These are phyloP conservation scores for Aspidiotus rigidus DNA, from an alignment of 2,888 invertebrate genomes.

Conservation along the genomic window DNA sequence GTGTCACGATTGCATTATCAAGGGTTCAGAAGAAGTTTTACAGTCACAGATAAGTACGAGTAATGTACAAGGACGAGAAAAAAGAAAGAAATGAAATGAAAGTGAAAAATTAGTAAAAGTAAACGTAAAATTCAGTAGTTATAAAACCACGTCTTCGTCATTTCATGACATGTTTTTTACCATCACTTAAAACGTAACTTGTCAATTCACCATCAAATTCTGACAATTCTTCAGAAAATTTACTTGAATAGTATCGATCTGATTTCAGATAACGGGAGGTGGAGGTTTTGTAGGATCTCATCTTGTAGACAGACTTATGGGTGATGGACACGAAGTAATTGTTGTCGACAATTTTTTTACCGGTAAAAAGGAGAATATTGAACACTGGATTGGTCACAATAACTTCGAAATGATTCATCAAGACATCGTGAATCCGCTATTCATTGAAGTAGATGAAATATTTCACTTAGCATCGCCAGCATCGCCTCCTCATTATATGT, in stretches of 20 bases:
- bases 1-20: too few species aligned
- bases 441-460: constrained; percentile 94
- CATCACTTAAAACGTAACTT: not conserved
- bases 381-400: constrained; percentile 98
- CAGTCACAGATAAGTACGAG: too few species aligned
- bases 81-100: too few species aligned
- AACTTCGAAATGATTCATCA: constrained; percentile 99
- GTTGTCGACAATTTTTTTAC: constrained; percentile 98
- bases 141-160: too few species aligned
- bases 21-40: too few species aligned
- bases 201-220: not conserved
- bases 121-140: too few species aligned
- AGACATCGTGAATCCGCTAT: constrained; percentile 95
- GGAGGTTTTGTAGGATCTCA: constrained; percentile 99
- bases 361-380: constrained; percentile 90
- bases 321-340: constrained; percentile 90
- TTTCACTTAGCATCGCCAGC: constrained; percentile 98
- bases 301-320: constrained; percentile 89
- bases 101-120: too few species aligned
- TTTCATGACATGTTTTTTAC: not conserved
- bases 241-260: constrained; percentile 5
- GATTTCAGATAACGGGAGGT: constrained; percentile 75
- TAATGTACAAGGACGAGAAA: too few species aligned
- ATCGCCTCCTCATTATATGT: constrained; percentile 98
- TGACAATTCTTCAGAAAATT: not conserved